Base-by-base conservation (phyloP, 2,797 vertebrate species). In the Gambusia yucatana region DNA sequence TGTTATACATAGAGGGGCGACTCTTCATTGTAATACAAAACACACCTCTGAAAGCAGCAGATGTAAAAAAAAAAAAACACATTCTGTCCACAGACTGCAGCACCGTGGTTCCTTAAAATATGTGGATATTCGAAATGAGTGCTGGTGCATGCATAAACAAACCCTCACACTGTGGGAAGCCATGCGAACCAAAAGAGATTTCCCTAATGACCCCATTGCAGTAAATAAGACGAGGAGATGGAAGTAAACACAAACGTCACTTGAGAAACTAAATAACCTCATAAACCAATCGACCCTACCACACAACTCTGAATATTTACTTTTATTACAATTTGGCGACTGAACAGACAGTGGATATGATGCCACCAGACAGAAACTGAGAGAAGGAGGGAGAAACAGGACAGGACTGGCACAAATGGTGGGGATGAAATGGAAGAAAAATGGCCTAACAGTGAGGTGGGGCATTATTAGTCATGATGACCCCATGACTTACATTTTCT, bases 401-500 rank as follows among this genome's bases (percentile, higher is more conserved):
- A 22, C 50, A 50, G 39, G 43, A 67, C 71, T 28, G 0, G 39
- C 59, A 79, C 33, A 50, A 20, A 17, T 55, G 67, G 13, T n/a
- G 46, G 36, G 39, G 33, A 61, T 43, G 47, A 73, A 20, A 44
- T 63, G 41, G 71, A 77, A 78, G 78, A 78, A 74, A 74, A 75
- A 50, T 30, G 78, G 63, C 28, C 41, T 69, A 76, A 75, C 61
- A 50, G 39, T 59, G 84, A 80, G 80, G 84, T 72, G 73, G 75
- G 9, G 71, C 71, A 2, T 6, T 73, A 88, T 92, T 90, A 93
- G 91, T 93, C 92, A 92, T 44, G 72, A 88, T 88, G 92, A 92
- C 91, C 92, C 85, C 11, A 80, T 94, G 93, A 93, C 92, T 93
- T 91, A 85, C 78, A 91, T 93, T 93, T 90, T 93, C 86, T 91